A percentile compares a stretch with the other conserved stretches of the same genome.
These are phyloP conservation scores for Phyllotreta striolata DNA, from an alignment of 2,888 invertebrate species.

Conservation along the genomic window DNA sequence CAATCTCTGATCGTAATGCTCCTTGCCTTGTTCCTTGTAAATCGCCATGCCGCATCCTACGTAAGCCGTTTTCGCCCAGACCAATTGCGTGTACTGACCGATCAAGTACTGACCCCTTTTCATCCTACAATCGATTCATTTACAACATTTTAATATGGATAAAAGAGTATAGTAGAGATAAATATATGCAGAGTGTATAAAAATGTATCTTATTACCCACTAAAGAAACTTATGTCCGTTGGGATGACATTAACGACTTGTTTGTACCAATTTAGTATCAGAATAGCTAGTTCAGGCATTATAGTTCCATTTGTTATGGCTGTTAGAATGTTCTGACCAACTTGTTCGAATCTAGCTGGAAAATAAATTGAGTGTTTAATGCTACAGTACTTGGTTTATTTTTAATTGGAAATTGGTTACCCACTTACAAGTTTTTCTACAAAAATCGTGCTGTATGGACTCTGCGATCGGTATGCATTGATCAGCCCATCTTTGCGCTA, in stretches of 20 bases:
- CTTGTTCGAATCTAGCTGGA: slow-evolving; percentile 41
- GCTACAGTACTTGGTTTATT: background rate
- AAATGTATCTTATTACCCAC: slow-evolving; percentile 39
- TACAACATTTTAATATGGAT: too few species aligned
- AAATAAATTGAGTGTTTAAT: slow-evolving; percentile 16
- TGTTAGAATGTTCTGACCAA: slow-evolving; percentile 47
- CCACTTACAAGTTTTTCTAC: slow-evolving; percentile 42
- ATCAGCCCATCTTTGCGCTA: slow-evolving; percentile 49
- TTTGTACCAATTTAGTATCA: slow-evolving; percentile 48
- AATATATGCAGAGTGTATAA: background rate
- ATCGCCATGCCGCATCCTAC: slow-evolving; percentile 46
- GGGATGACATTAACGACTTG: slow-evolving; percentile 45
- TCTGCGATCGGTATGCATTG: slow-evolving; percentile 43
- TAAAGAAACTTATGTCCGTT: slow-evolving; percentile 43
- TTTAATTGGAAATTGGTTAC: slow-evolving; percentile 1
- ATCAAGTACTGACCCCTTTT: slow-evolving; percentile 43
- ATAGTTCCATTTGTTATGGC: slow-evolving; percentile 37
- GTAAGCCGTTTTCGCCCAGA: slow-evolving; percentile 45
- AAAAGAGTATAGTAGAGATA: background rate
- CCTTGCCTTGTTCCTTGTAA: slow-evolving; percentile 35
- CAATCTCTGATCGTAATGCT: slow-evolving; percentile 41
- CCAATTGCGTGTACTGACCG: slow-evolving; percentile 47
- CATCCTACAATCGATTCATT: slow-evolving; percentile 34
- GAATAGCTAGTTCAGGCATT: slow-evolving; percentile 43
- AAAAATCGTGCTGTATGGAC: slow-evolving; percentile 44